phyloP scores from a whole-genome alignment of 2,888 invertebrate species.

The Hypomecis punctinalis region DNA sequence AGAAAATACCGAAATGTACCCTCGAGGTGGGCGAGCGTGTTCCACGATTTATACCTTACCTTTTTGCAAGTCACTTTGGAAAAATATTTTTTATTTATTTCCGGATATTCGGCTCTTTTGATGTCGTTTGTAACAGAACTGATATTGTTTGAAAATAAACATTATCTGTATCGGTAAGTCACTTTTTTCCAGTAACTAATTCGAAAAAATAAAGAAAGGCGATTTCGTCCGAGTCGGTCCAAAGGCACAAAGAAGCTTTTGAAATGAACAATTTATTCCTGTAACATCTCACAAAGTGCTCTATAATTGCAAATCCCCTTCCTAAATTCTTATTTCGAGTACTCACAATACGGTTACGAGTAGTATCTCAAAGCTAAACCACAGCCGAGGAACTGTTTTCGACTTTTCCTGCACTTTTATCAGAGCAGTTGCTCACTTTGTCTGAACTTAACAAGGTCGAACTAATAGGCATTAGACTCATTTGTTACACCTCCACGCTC shows the following conservation, averaged over 20 bases:
- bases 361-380: conserved; percentile 36
- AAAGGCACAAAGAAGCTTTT: conserved; percentile 26
- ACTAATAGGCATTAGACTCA: conserved; percentile 79
- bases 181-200: conserved; percentile 52
- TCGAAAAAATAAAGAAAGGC: conserved; percentile 41
- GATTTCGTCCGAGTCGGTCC: conserved; percentile 22
- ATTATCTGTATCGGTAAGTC: conserved; percentile 53
- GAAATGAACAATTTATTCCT: conserved; percentile 30
- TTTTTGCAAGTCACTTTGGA: conserved; percentile 71
- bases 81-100: conserved; percentile 80
- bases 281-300: conserved; percentile 26
- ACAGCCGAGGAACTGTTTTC: conserved; percentile 45
- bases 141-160: conserved; percentile 66
- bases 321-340: conserved; percentile 27
- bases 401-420: conserved; percentile 66
- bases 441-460: conserved; percentile 79
- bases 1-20: conserved; percentile 75
- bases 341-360: conserved; percentile 27
- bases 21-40: conserved; percentile 70
- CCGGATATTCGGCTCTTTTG: conserved; percentile 79
- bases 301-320: conserved; percentile 31
- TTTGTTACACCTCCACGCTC: conserved; percentile 77
- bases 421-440: conserved; percentile 69
- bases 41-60: conserved; percentile 75
- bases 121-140: conserved; percentile 74